Evolutionary conservation across 2,797 vertebrate genomes (phyloP).

Genomic region (Esox masquinongy): DNA sequence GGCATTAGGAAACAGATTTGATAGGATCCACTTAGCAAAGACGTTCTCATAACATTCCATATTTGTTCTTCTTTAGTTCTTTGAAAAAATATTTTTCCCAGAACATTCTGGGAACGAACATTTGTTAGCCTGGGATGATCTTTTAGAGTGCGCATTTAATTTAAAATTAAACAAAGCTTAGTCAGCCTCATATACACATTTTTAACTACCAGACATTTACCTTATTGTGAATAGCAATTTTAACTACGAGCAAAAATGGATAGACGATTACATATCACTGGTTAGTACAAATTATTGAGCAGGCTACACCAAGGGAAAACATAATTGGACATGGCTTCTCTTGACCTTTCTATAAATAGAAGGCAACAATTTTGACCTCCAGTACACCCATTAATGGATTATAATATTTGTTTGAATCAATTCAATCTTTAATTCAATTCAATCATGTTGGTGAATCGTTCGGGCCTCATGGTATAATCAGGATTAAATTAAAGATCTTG

Average conservation of each 20-base stretch:
- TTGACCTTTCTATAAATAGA: constrained; percentile 9
- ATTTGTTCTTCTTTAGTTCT: too few relatives aligned
- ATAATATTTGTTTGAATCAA: neutral
- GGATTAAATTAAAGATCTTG: neutral
- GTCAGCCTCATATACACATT: neutral
- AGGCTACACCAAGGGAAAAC: neutral
- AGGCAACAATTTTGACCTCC: neutral
- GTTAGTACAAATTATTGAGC: neutral
- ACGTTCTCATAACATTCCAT: too few relatives aligned
- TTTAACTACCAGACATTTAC: neutral
- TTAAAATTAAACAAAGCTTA: neutral
- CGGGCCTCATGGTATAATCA: neutral
- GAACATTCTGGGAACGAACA: too few relatives aligned
- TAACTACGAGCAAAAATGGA: neutral
- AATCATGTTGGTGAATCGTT: neutral
- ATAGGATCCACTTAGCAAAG: too few relatives aligned
- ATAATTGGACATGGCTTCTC: neutral
- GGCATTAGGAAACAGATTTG: too few relatives aligned
- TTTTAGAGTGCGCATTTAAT: neutral
- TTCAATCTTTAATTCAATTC: too few relatives aligned
- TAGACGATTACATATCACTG: neutral
- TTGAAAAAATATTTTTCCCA: too few relatives aligned
- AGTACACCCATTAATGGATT: neutral
- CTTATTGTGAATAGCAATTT: neutral
- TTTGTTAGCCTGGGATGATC: too few relatives aligned